phyloP scores from a whole-genome alignment of 2,888 invertebrate genomes.

The Aproaerema taeniolella region DNA sequence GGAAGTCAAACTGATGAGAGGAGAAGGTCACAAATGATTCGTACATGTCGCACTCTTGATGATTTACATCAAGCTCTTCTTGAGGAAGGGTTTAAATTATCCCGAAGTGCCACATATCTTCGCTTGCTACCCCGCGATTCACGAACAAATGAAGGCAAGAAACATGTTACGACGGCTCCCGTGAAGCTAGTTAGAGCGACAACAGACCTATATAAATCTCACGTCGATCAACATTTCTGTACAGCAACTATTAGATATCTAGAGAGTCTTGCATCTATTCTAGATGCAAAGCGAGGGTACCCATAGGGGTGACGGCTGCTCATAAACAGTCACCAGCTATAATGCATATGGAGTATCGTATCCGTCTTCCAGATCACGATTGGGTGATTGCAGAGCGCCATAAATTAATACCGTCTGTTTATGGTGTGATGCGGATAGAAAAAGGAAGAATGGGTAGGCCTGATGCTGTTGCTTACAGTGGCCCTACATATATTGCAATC shows the following conservation, averaged over 20 bases:
- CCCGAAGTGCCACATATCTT: conserved; percentile 24
- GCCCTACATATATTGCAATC: no score
- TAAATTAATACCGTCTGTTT: no score
- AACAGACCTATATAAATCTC: conserved; percentile 16
- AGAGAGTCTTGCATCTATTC: conserved; percentile 23
- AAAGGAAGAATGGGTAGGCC: no score
- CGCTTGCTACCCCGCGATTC: conserved; percentile 20
- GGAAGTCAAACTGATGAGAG: conserved; percentile 25
- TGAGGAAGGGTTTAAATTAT: conserved; percentile 23
- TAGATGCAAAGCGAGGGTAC: conserved; percentile 26
- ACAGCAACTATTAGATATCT: conserved; percentile 21
- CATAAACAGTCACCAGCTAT: no score
- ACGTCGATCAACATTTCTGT: conserved; percentile 17
- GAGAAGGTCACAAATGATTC: conserved; percentile 23
- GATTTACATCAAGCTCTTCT: conserved; percentile 22
- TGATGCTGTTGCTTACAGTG: no score
- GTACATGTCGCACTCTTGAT: conserved; percentile 21
- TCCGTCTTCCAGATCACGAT: no score
- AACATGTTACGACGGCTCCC: conserved; percentile 21
- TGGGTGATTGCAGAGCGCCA: no score
- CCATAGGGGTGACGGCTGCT: no score
- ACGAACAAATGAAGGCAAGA: conserved; percentile 16
- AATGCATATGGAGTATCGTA: no score
- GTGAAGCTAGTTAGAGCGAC: conserved; percentile 17
- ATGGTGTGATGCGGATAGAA: no score